Evolutionary conservation across 2,797 vertebrate genomes (phyloP).

Genomic region (Acanthornis magna): DNA sequence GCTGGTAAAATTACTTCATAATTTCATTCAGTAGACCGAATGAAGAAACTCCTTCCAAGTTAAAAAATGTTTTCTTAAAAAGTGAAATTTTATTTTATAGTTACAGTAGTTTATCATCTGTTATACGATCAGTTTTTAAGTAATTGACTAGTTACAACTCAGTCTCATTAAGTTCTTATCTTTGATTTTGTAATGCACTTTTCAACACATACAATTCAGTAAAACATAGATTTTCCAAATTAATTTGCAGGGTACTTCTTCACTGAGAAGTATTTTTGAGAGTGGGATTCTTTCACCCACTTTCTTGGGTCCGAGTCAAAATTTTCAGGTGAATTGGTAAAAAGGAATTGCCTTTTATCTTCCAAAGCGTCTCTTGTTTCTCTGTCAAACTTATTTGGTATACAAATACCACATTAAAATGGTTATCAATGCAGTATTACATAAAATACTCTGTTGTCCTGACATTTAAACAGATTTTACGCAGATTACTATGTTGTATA

Average conservation of each 20-base stretch:
- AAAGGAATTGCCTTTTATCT: neutral
- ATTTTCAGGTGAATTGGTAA: neutral
- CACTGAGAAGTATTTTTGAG: neutral
- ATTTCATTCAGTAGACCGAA: neutral
- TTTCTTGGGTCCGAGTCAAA: neutral
- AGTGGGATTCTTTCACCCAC: neutral
- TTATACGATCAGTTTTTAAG: neutral
- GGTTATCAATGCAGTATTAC: neutral
- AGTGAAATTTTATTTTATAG: neutral
- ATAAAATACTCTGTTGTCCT: neutral
- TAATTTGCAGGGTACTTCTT: neutral
- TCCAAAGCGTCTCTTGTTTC: neutral
- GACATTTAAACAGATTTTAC: neutral
- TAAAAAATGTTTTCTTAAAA: neutral
- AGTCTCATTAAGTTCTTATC: neutral
- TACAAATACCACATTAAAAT: neutral
- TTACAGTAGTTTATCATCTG: neutral
- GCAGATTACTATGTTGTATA: neutral
- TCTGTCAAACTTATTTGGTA: neutral
- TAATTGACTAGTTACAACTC: neutral
- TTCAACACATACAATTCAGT: neutral
- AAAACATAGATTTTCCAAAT: neutral
- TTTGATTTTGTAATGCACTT: neutral
- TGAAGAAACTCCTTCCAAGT: neutral
- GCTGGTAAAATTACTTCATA: neutral